Evolutionary conservation across 2,797 vertebrate species (phyloP), one percentile per base, ranked within the genome.

Genomic region (Pipistrellus pipistrellus): DNA sequence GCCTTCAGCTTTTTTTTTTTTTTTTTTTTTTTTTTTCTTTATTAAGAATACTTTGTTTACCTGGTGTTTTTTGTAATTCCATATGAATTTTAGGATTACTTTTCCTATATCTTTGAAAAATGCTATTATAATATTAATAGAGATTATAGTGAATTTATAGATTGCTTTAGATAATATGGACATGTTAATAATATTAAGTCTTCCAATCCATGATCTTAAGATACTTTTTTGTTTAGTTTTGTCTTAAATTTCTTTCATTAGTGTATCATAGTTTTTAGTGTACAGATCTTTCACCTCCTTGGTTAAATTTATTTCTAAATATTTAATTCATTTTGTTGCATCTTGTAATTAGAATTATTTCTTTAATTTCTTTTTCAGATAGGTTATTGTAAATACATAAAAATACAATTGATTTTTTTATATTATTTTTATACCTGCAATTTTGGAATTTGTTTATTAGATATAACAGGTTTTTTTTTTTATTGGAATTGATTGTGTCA

Each of bases 21-120:
- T 68, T 35, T 80, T 88, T 59, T 76, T 83, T 89, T 9, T 88
- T n/a, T n/a, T 89, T 9, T 88, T 68, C 35, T 80, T 88, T 59
- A 18, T 77, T 20, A 44, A 44, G 44, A 44, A 62, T 75, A 53
- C 20, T 48, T 71, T 78, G 86, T 25, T 35, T 62, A 21, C n/a
- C 32, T 23, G 2, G 11, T 32, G 8, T 73, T 15, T 77, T 68
- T 69, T 35, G 51, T 35, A 20, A 8, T 68, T 68, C n/a, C n/a
- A 35, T 32, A 68, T 32, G 17, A 57, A 48, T 44, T 66, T 66
- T 55, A 41, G 44, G 17, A 55, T 73, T 55, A 41, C 4, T 81
- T 84, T 71, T 84, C 62, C 71, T 69, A 18, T 77, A 51, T 51
- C 15, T 77, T 46, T 84, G n/a, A 57, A 68, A 64, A 77, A 21